Evolutionary conservation across 30 jellyfish, hydroid and myxozoan species (phyloP).

Genomic region (Hydractinia echinata): DNA sequence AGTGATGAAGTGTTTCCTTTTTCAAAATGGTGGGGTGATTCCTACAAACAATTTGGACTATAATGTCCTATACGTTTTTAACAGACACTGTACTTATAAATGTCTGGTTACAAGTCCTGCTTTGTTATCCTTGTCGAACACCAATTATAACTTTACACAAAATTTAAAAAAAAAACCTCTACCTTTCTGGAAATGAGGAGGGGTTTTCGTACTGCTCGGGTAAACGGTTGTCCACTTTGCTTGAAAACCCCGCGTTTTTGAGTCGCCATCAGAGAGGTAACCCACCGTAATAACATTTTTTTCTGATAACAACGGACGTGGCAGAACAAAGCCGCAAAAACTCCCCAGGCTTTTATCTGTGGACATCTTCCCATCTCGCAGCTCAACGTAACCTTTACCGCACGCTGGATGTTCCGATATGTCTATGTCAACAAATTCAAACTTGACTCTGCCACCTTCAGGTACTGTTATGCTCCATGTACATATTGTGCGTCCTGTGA

Average conservation of each 20-base stretch:
- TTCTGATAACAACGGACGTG: constrained; percentile 35
- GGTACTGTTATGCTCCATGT: constrained; percentile 45
- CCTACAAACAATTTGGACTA: too few species aligned
- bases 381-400: constrained; percentile 45
- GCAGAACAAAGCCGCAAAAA: constrained; percentile 60
- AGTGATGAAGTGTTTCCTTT: too few species aligned
- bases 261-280: constrained; percentile 47
- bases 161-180: neutral
- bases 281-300: constrained; percentile 39
- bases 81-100: too few species aligned
- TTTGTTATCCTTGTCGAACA: too few species aligned
- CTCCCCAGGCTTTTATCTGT: constrained; percentile 33
- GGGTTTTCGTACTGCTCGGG: neutral
- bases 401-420: constrained; percentile 49
- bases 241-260: constrained; percentile 56
- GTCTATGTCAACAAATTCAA: constrained; percentile 27
- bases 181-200: neutral
- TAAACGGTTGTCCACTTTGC: constrained; percentile 54
- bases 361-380: constrained; percentile 27
- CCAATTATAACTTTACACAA: too few species aligned
- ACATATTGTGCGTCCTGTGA: constrained; percentile 14
- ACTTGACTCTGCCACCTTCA: constrained; percentile 33
- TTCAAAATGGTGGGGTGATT: too few species aligned
- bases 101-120: too few species aligned
- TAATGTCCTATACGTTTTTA: too few species aligned